phyloP scores from a whole-genome alignment of 2,888 invertebrate genomes.

The Ashinkailepas kermadecensis region DNA sequence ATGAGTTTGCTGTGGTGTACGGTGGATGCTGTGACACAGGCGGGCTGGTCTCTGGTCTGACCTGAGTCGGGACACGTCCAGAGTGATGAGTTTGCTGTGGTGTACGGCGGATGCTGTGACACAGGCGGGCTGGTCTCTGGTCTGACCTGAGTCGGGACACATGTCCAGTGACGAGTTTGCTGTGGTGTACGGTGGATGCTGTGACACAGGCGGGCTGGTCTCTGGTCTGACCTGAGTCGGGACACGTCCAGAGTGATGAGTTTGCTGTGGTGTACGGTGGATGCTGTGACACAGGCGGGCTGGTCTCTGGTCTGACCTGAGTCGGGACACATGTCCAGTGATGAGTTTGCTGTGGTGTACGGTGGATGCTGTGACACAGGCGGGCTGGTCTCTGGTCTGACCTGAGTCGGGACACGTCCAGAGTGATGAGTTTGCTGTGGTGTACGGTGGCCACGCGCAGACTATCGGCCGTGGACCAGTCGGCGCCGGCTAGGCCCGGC shows the following conservation, averaged over 20 bases:
- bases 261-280: no score
- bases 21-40: no score
- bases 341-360: no score
- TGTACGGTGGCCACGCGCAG: constrained; percentile 55
- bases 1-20: no score
- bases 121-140: constrained; percentile 42
- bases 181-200: no score
- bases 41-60: not conserved
- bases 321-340: not conserved
- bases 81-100: no score
- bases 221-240: no score
- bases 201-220: no score
- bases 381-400: constrained; percentile 49
- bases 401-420: constrained; percentile 61
- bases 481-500: constrained; percentile 56
- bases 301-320: not conserved
- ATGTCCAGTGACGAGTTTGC: no score
- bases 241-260: no score
- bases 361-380: not conserved
- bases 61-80: not conserved
- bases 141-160: constrained; percentile 56
- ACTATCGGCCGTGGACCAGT: constrained; percentile 60
- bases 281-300: no score
- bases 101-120: not conserved
- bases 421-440: constrained; percentile 57